These are phyloP conservation scores for Melanogrammus aeglefinus DNA, from an alignment of 2,797 vertebrate genomes.

Conservation along the genomic window DNA sequence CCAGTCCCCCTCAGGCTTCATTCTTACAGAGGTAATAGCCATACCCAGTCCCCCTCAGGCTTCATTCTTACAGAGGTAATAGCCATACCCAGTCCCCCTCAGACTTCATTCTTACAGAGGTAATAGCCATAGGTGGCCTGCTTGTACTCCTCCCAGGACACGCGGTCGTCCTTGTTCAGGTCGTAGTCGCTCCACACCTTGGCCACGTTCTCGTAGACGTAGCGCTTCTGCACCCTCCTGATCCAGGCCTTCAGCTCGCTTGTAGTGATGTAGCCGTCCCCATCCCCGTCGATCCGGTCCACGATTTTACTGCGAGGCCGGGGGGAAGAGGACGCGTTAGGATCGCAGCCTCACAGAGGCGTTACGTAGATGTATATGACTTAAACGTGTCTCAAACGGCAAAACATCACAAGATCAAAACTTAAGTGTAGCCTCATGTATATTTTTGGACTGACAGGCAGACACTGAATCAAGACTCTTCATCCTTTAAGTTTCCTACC, in stretches of 20 bases:
- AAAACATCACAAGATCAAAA: background rate
- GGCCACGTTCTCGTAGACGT: constrained; percentile 94
- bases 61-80: too few relatives aligned
- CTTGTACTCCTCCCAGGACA: constrained; percentile 98
- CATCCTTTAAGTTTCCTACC: too few relatives aligned
- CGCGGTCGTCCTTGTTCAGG: constrained; percentile 90
- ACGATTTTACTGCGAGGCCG: constrained; percentile 86
- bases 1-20: too few relatives aligned
- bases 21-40: too few relatives aligned
- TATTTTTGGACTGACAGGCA: background rate
- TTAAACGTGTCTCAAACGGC: background rate
- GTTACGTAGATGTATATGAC: background rate
- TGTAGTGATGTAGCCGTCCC: constrained; percentile 82
- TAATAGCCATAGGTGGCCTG: constrained; percentile 96
- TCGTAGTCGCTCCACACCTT: constrained; percentile 97
- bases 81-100: background rate
- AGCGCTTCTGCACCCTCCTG: constrained; percentile 95
- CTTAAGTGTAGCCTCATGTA: background rate
- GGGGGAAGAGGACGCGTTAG: background rate
- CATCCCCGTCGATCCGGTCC: constrained; percentile 84
- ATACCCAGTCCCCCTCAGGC: too few relatives aligned
- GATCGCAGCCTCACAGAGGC: background rate
- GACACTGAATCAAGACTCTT: background rate
- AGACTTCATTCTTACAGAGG: constrained; percentile 74
- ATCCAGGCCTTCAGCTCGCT: constrained; percentile 93